These are phyloP conservation scores for Phalanger gymnotis DNA, from an alignment of 2,797 vertebrate species.

Conservation along the genomic window DNA sequence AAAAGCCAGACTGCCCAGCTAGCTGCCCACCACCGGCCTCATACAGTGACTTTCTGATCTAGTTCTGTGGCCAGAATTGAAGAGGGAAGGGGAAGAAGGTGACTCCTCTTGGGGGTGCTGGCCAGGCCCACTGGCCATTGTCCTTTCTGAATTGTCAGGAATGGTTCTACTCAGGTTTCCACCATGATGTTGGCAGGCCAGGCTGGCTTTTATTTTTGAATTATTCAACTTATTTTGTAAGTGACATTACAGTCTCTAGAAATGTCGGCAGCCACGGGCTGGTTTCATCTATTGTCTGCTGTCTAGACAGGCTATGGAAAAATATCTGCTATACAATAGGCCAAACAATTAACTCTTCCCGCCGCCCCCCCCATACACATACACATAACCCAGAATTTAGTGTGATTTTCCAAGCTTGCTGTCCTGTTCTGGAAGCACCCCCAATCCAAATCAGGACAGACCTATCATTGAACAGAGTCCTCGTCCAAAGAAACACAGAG, in stretches of 20 bases:
- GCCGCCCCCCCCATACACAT: conserved; percentile 73
- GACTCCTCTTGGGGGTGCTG: neutral
- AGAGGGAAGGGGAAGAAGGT: too few relatives aligned
- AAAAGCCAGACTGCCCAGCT: too few relatives aligned
- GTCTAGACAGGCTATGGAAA: conserved; percentile 82
- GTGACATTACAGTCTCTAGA: conserved; percentile 77
- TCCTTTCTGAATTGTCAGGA: conserved; percentile 82
- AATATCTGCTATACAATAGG: conserved; percentile 78
- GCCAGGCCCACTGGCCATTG: conserved; percentile 63
- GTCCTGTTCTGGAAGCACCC: conserved; percentile 59
- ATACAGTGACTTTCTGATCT: too few relatives aligned
- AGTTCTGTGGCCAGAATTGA: neutral
- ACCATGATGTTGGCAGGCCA: conserved; percentile 73
- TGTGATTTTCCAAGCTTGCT: conserved; percentile 75
- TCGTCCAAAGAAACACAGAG: conserved; percentile 44
- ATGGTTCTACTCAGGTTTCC: conserved; percentile 79
- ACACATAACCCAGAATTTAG: conserved; percentile 61
- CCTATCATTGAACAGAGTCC: conserved; percentile 51
- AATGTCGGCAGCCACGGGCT: conserved; percentile 78
- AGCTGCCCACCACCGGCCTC: too few relatives aligned
- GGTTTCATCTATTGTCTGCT: conserved; percentile 80
- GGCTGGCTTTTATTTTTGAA: conserved; percentile 79
- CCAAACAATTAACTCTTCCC: conserved; percentile 72
- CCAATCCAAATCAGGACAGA: conserved; percentile 55
- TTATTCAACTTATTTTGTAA: conserved; percentile 77